A percentile compares a stretch with the other conserved stretches of the same genome.
Evolutionary conservation across 2,113 vertebrate genomes (phyloP).

Genomic region (Rhea pennata): DNA sequence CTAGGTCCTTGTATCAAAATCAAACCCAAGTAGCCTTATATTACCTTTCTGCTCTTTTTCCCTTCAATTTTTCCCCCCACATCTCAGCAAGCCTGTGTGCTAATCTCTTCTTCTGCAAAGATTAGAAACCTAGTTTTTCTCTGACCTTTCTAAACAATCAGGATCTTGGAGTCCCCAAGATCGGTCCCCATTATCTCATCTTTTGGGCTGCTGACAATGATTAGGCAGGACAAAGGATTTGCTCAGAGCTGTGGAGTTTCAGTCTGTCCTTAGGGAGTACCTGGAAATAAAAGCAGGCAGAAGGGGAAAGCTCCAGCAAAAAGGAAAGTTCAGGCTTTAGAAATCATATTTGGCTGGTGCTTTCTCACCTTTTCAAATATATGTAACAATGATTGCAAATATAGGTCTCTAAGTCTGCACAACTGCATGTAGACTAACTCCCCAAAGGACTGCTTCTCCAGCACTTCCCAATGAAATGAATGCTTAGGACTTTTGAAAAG

Average conservation of each 20-base stretch:
- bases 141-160: conserved; percentile 68
- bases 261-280: conserved; percentile 5
- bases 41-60: conserved; percentile 15
- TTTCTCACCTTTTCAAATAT: conserved; percentile 43
- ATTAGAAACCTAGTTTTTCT: conserved; percentile 49
- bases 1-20: background rate
- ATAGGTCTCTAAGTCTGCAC: background rate
- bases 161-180: conserved; percentile 41
- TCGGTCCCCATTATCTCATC: conserved; percentile 41
- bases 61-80: background rate
- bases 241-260: conserved; percentile 10
- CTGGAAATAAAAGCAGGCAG: conserved; percentile 35
- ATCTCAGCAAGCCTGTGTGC: conserved; percentile 23
- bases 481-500: background rate
- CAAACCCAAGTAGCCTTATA: background rate
- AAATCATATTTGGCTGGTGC: conserved; percentile 7
- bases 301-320: conserved; percentile 23
- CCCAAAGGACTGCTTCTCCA: background rate
- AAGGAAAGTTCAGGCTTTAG: conserved; percentile 44
- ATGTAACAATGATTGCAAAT: conserved; percentile 37
- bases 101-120: conserved; percentile 58
- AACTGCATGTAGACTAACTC: background rate
- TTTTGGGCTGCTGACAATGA: conserved; percentile 48
- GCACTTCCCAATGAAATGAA: background rate
- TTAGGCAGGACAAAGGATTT: conserved; percentile 55